phyloP scores from a whole-genome alignment of 2,888 invertebrate genomes.

The Sycophila texana region DNA sequence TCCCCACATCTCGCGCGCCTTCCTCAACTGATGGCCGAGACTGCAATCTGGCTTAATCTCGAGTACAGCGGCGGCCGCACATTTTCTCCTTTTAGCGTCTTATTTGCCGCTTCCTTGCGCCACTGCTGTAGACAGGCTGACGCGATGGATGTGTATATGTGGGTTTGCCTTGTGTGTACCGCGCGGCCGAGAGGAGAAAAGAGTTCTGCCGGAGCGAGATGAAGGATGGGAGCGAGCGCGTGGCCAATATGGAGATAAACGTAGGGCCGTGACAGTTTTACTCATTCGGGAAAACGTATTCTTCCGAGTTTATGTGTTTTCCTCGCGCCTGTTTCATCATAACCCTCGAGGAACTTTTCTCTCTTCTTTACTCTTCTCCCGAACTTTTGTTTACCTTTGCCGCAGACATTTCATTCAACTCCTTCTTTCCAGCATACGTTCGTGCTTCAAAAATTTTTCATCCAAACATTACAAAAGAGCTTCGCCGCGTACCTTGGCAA shows the following conservation, averaged over 20 bases:
- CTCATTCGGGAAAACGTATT: slow-evolving; percentile 57
- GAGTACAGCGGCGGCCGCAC: slow-evolving; percentile 5
- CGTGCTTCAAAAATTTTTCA: too few species aligned
- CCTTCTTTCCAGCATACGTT: too few species aligned
- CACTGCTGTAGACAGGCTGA: background rate
- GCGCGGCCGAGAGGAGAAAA: slow-evolving; percentile 1
- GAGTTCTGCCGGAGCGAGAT: slow-evolving; percentile 36
- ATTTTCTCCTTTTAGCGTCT: slow-evolving; percentile 18
- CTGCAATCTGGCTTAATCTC: slow-evolving; percentile 55
- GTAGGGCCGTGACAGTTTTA: slow-evolving; percentile 53
- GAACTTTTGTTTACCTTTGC: too few species aligned
- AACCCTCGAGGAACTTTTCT: slow-evolving; percentile 7
- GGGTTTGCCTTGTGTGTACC: background rate
- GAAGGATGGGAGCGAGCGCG: slow-evolving; percentile 40
- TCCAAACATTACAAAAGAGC: too few species aligned
- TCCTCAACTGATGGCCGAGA: slow-evolving; percentile 39
- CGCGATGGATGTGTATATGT: background rate
- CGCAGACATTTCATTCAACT: too few species aligned
- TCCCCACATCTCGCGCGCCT: background rate
- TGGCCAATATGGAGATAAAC: slow-evolving; percentile 55
- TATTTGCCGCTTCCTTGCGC: background rate
- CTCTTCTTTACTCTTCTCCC: background rate
- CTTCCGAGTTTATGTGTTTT: slow-evolving; percentile 54
- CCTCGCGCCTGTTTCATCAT: slow-evolving; percentile 42
- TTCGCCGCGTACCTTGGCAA: too few species aligned